Evolutionary conservation across 92 coral and sea anemone genomes (phyloP), one percentile per base, ranked within the genome.

Genomic region (Epizoanthus scotinus): DNA sequence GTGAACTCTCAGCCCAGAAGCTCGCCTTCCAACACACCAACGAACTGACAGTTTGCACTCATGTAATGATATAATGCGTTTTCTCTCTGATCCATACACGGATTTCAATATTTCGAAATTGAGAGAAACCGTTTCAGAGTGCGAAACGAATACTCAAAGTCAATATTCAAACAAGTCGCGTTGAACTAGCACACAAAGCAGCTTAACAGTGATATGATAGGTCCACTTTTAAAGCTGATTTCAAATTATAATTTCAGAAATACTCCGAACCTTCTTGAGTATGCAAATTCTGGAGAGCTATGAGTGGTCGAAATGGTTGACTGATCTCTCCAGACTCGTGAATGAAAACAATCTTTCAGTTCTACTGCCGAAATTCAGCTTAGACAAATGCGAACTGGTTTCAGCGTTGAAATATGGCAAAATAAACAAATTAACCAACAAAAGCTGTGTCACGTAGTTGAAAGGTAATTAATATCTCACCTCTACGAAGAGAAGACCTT

Each of bases 171-270:
- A 73, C 64, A 73, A 19, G 52, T 55, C 79, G 81, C 68, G 81
- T 58, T 38, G 81, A 75, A 22, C 85, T 73, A 31, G 54, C 86
- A 62, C 28, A 86, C 89, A 86, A 81, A 87, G 90, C 75, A 56
- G 81, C 84, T 83, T 52, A 38, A 38, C 66, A 59, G 22, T 54
- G 84, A 81, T 73, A 79, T 79, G 89, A 87, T 87, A 84, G 85
- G 84, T 77, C 84, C 73, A 44, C 78, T 55, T 53, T 65, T 56
- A 79, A 70, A 83, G 75, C 70, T 69, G 82, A 84, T 84, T 84
- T 84, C 88, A 85, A 71, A 60, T 87, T 84, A 84, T 87, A 86
- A 84, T 84, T 84, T 83, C 55, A 75, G 68, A 36, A 75, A 63
- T 75, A 67, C 22, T 75, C 68, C 59, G 81, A 57, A 10, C 81